Evolutionary conservation across 1,140 invertebrate species (phyloP).

Genomic region (Lucilia sericata): DNA sequence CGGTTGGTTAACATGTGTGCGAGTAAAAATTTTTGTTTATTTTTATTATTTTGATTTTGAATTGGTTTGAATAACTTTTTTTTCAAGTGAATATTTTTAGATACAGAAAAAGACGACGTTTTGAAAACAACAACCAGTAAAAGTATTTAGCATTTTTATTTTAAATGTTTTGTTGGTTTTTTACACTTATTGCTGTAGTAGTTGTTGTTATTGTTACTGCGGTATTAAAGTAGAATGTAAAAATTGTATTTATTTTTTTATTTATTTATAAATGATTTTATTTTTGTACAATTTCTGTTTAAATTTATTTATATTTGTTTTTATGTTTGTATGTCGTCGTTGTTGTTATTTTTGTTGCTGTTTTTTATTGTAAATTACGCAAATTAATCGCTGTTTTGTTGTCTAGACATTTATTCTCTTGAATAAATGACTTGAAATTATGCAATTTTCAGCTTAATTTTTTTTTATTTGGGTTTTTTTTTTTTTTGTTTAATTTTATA

Average conservation of each 20-base stretch:
- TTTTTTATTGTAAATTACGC: slow-evolving; percentile 16
- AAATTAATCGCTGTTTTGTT: background rate
- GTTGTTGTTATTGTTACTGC: background rate
- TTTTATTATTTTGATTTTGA: background rate
- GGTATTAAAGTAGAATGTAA: background rate
- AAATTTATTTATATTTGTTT: slow-evolving; percentile 14
- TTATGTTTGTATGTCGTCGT: background rate
- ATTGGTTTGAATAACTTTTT: background rate
- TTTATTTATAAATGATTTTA: background rate
- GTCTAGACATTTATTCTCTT: background rate
- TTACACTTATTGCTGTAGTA: too few relatives aligned
- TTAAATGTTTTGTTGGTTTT: background rate
- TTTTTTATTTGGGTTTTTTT: background rate
- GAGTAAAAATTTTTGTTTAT: background rate
- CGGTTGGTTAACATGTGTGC: too few relatives aligned
- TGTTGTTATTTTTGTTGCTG: background rate
- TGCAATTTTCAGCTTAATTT: background rate
- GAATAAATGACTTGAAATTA: slow-evolving; percentile 1
- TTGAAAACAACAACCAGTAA: background rate
- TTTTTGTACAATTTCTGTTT: background rate
- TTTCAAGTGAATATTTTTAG: background rate
- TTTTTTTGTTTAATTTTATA: background rate
- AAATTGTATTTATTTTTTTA: background rate
- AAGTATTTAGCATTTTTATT: background rate
- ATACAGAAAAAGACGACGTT: background rate